A percentile compares a stretch with the other conserved stretches of the same genome.
Conservation (phyloP, 2,113 vertebrate genomes). For the Terrapene triunguis region DNA sequence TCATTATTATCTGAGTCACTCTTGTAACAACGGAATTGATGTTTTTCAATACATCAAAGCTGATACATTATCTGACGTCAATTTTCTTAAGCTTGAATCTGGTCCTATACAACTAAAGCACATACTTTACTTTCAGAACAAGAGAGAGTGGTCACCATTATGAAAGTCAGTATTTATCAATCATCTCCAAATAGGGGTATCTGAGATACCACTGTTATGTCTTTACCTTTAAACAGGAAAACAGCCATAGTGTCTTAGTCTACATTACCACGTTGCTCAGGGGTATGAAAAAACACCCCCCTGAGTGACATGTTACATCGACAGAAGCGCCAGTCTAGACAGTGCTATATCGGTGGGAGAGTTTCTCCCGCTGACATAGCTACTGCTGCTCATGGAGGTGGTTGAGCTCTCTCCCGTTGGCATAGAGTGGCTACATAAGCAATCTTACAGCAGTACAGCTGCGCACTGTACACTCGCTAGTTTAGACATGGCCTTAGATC, state of each 20-base stretch:
- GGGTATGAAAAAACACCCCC: too few species aligned
- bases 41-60: background rate
- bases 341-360: too few species aligned
- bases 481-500: background rate
- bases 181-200: background rate
- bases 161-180: background rate
- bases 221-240: background rate
- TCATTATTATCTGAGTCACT: background rate
- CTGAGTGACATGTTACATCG: too few species aligned
- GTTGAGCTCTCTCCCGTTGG: too few species aligned
- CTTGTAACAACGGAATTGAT: background rate
- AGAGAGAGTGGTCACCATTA: background rate
- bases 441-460: too few species aligned
- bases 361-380: too few species aligned
- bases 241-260: background rate
- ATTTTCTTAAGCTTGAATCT: background rate
- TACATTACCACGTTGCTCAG: too few species aligned
- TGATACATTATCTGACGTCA: background rate
- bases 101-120: background rate
- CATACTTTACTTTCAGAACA: background rate
- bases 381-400: too few species aligned
- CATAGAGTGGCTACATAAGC: too few species aligned
- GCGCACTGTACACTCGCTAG: too few species aligned
- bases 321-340: too few species aligned
- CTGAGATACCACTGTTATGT: background rate